phyloP scores from a whole-genome alignment of 2,888 invertebrate genomes.

The Machimus atricapillus region DNA sequence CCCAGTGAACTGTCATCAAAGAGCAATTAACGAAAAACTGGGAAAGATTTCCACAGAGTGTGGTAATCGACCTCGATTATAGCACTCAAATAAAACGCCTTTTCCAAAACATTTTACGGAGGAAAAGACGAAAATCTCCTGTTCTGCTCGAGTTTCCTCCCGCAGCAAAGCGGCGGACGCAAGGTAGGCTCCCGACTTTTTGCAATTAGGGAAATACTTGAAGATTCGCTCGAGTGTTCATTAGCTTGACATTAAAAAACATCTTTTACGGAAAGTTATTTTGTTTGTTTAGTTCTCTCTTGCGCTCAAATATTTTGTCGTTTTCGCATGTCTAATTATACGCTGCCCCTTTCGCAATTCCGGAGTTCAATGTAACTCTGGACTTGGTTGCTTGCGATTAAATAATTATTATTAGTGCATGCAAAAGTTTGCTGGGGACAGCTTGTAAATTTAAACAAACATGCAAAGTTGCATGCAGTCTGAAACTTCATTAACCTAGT shows the following conservation, averaged over 20 bases:
- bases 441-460: background rate
- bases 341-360: background rate
- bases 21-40: background rate
- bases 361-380: background rate
- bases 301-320: background rate
- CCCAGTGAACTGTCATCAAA: background rate
- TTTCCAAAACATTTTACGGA: background rate
- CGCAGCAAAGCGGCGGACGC: background rate
- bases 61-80: constrained; percentile 9
- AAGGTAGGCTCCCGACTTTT: background rate
- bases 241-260: background rate
- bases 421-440: background rate
- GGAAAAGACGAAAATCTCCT: background rate
- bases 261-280: background rate
- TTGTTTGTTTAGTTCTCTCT: background rate
- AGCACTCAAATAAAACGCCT: background rate
- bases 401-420: background rate
- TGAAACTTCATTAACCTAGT: background rate
- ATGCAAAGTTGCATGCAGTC: background rate
- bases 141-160: background rate
- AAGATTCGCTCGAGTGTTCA: background rate
- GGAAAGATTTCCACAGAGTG: background rate
- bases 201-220: background rate
- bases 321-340: background rate
- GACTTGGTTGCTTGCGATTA: background rate